Evolutionary conservation across 1,140 invertebrate species (phyloP).

Genomic region (Pseudomyrmex concolor): DNA sequence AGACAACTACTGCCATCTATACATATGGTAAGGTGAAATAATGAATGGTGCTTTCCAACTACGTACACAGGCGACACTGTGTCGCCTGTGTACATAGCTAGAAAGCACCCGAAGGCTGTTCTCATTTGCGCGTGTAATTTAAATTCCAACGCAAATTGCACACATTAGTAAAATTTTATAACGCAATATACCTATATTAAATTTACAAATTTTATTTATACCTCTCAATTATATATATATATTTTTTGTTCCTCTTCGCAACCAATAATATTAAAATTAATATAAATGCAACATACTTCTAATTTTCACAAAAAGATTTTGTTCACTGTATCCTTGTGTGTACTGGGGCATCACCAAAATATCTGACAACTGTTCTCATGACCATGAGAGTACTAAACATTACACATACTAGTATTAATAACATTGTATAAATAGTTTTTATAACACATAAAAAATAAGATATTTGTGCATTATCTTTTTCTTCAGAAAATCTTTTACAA

Average conservation of each 20-base stretch:
- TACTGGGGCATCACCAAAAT: conserved; percentile 56
- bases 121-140: too few relatives aligned
- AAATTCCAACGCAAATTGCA: too few relatives aligned
- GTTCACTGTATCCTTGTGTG: conserved; percentile 56
- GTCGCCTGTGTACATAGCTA: too few relatives aligned
- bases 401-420: conserved; percentile 31
- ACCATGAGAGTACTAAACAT: conserved; percentile 77
- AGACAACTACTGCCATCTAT: too few relatives aligned
- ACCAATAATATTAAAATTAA: neutral
- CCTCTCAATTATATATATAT: neutral
- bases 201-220: neutral
- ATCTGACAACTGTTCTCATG: conserved; percentile 67
- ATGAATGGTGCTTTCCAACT: too few relatives aligned
- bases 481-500: too few relatives aligned
- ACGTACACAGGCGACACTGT: too few relatives aligned
- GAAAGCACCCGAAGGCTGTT: too few relatives aligned
- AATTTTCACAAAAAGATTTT: neutral
- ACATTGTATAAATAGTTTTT: neutral
- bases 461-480: too few relatives aligned
- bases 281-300: conserved; percentile 7
- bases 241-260: neutral
- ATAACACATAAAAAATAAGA: neutral
- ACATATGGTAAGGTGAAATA: too few relatives aligned
- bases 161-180: too few relatives aligned
- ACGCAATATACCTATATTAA: too few relatives aligned